Evolutionary conservation across 2,888 invertebrate genomes (phyloP), one percentile per base, ranked within the genome.

Genomic region (Hemaris fuciformis): DNA sequence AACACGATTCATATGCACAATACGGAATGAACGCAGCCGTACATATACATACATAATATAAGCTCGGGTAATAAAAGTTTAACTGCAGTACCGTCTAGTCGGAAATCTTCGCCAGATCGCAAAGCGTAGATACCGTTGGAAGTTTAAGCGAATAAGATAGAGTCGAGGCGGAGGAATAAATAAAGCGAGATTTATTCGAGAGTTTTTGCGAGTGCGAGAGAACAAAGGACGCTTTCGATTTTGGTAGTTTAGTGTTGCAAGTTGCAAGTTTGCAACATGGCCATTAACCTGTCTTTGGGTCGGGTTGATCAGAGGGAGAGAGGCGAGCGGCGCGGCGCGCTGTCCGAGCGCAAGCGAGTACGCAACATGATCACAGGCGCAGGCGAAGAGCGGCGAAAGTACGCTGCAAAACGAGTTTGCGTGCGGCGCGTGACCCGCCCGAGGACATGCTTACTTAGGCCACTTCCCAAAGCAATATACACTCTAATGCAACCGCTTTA

Each of bases 371-470:
- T 69, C 81, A 81, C 85, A 73, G 76, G 85, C 85, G 85, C 88
- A 85, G 76, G 72, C 86, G 79, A 80, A 79, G 80, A 83, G 80
- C 84, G 88, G 90, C 89, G 91, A 90, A 91, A 91, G 91, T 91
- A 85, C 85, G 86, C 83, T 72, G 81, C 78, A 76, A 79, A 91
- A 91, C 91, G 78, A 80, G 91, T 91, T 91, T 89, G 85, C 81
- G 77, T 79, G 81, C 82, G 80, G 81, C 85, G 87, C 90, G 91
- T 91, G 91, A 91, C 91, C 90, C 78, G 89, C 84, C 83, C 85
- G 90, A 89, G 91, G 91, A 89, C 90, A 88, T 71, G 84, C 79
- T 77, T 68, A 69, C 70, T 69, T 45, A 56, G 45, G 43, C 59
- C 62, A 60, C 31, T 57, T 59, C 56, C 42, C 73, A 73, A 76